phyloP scores from a whole-genome alignment of 1,140 invertebrate species.

The Aphaenogaster floridana region DNA sequence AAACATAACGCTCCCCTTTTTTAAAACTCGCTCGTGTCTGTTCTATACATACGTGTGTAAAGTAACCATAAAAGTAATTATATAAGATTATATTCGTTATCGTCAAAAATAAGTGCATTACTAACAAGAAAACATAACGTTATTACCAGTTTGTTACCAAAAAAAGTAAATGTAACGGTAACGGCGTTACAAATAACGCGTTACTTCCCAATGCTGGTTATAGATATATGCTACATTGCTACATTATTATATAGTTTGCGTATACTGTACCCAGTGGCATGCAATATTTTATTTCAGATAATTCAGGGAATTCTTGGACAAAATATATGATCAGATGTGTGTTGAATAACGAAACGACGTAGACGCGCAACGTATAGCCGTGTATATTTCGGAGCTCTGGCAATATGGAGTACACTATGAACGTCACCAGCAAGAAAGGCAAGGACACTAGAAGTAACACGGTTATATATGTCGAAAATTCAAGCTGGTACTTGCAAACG shows the following conservation, averaged over 20 bases:
- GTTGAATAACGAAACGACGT: conserved; percentile 84
- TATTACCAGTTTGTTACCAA: neutral
- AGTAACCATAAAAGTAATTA: too few relatives aligned
- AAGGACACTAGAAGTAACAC: conserved; percentile 86
- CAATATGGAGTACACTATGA: conserved; percentile 86
- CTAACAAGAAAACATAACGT: too few relatives aligned
- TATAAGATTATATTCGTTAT: too few relatives aligned
- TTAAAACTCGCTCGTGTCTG: too few relatives aligned
- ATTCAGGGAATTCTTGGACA: conserved; percentile 75
- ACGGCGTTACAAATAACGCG: too few relatives aligned
- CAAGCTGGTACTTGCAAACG: conserved; percentile 38
- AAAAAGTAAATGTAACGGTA: neutral
- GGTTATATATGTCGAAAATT: conserved; percentile 31
- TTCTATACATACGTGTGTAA: too few relatives aligned
- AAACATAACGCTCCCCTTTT: too few relatives aligned
- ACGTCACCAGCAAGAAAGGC: conserved; percentile 87
- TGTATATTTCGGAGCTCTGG: conserved; percentile 87
- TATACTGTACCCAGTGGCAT: conserved; percentile 84
- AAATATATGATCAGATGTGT: conserved; percentile 85
- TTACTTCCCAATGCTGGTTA: neutral
- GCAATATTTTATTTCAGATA: conserved; percentile 83
- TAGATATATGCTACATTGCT: neutral
- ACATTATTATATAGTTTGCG: neutral
- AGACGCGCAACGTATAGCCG: conserved; percentile 86
- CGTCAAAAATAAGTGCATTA: too few relatives aligned